Evolutionary conservation across 2,888 invertebrate species (phyloP).

Genomic region (Syrista parreyssii): DNA sequence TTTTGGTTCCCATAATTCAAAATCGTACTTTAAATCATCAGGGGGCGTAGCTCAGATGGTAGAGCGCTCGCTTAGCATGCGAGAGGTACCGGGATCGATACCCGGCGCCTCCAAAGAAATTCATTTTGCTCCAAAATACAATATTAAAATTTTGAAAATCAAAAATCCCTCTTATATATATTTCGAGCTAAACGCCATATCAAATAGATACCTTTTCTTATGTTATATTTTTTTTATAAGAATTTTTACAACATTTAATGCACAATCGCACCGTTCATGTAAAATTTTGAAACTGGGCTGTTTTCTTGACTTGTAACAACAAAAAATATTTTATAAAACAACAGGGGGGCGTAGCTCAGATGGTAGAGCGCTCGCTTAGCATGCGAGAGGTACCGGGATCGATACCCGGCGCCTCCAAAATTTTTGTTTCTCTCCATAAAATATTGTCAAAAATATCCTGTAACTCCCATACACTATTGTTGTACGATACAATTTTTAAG

Average conservation of each 20-base stretch:
- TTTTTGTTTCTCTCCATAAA: neutral
- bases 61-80: slow-evolving; percentile 48
- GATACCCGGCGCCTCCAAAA: slow-evolving; percentile 41
- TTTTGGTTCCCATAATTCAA: neutral
- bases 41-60: slow-evolving; percentile 49
- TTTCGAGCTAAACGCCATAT: neutral
- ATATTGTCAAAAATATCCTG: neutral
- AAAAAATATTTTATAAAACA: slow-evolving; percentile 4
- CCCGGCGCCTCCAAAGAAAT: slow-evolving; percentile 43
- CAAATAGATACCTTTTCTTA: neutral
- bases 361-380: slow-evolving; percentile 48
- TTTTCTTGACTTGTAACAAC: neutral
- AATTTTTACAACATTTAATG: neutral
- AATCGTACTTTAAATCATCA: neutral
- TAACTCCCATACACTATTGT: neutral
- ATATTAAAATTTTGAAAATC: neutral
- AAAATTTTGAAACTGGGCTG: neutral
- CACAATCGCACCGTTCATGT: neutral
- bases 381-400: slow-evolving; percentile 44
- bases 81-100: slow-evolving; percentile 52
- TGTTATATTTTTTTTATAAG: neutral
- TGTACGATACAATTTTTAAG: neutral
- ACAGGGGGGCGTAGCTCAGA: slow-evolving; percentile 47
- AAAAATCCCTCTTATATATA: neutral
- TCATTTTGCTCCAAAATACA: neutral